These are phyloP conservation scores for Acanthosepion lycidas DNA, from an alignment of 2,888 invertebrate genomes.

Conservation along the genomic window DNA sequence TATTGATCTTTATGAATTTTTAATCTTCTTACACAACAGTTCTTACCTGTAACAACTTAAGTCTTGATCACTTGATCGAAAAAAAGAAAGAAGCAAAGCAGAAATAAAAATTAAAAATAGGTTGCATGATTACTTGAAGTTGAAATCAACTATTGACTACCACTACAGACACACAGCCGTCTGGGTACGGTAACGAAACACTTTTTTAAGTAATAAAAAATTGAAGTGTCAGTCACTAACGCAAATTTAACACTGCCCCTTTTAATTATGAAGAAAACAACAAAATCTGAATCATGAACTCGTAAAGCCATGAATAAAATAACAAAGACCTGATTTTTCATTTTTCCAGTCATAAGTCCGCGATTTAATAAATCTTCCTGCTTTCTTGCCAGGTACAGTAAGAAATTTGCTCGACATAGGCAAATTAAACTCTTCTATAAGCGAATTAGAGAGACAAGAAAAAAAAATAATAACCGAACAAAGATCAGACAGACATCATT, in stretches of 20 bases:
- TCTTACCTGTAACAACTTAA: too few species aligned
- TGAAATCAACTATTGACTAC: too few species aligned
- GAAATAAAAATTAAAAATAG: too few species aligned
- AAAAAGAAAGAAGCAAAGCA: too few species aligned
- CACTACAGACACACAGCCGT: too few species aligned
- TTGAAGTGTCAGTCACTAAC: not conserved
- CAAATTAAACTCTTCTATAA: not conserved
- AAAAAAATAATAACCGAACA: not conserved
- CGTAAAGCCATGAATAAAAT: not conserved
- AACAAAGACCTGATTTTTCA: not conserved
- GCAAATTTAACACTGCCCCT: not conserved
- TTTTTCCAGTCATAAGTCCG: not conserved
- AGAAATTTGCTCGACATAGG: not conserved
- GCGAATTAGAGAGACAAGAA: not conserved
- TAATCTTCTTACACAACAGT: too few species aligned
- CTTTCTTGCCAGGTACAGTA: not conserved
- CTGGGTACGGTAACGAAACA: too few species aligned
- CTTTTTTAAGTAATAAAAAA: too few species aligned
- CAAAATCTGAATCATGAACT: not conserved
- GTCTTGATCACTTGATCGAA: too few species aligned
- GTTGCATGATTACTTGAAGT: too few species aligned
- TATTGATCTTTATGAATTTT: too few species aligned
- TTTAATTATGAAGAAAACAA: not conserved
- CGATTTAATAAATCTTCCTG: not conserved
- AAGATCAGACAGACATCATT: not conserved